Evolutionary conservation across 2,888 invertebrate species (phyloP).

Genomic region (Serrognathus titanus): DNA sequence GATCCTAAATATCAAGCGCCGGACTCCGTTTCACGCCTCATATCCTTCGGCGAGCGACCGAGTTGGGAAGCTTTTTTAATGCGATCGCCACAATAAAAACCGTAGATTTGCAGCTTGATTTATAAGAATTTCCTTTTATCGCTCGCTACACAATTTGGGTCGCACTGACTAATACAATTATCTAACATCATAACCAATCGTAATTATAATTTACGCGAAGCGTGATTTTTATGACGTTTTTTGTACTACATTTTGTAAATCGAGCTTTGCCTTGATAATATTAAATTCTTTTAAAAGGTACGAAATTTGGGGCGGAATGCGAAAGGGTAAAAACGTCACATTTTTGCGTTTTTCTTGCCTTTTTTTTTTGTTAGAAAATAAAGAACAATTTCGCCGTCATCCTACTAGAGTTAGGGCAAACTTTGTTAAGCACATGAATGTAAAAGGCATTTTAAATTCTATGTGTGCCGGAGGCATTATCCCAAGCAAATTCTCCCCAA

Average conservation of each 20-base stretch:
- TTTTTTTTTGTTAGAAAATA: not conserved
- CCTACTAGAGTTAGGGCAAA: not conserved
- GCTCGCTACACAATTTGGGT: slow-evolving; percentile 4
- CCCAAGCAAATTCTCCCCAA: slow-evolving; percentile 7
- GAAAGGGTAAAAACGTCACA: too few relatives aligned
- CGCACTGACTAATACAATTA: too few relatives aligned
- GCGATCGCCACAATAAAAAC: slow-evolving; percentile 23
- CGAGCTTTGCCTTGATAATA: too few relatives aligned
- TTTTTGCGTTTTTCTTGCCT: too few relatives aligned
- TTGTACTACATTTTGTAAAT: too few relatives aligned
- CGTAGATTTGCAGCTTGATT: slow-evolving; percentile 24
- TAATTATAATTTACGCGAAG: too few relatives aligned
- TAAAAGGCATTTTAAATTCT: slow-evolving; percentile 9
- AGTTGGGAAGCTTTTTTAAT: slow-evolving; percentile 7
- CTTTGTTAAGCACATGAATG: slow-evolving; percentile 5
- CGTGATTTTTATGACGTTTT: too few relatives aligned
- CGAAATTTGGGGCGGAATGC: too few relatives aligned
- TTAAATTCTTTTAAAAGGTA: too few relatives aligned
- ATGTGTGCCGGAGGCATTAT: slow-evolving; percentile 8
- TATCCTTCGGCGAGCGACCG: slow-evolving; percentile 25
- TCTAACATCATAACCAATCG: too few relatives aligned
- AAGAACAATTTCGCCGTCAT: not conserved
- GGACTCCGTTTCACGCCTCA: slow-evolving; percentile 27
- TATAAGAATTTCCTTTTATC: slow-evolving; percentile 22
- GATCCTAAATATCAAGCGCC: slow-evolving; percentile 10